phyloP scores from a whole-genome alignment of 2,888 invertebrate species.

The Nasonia oneida region DNA sequence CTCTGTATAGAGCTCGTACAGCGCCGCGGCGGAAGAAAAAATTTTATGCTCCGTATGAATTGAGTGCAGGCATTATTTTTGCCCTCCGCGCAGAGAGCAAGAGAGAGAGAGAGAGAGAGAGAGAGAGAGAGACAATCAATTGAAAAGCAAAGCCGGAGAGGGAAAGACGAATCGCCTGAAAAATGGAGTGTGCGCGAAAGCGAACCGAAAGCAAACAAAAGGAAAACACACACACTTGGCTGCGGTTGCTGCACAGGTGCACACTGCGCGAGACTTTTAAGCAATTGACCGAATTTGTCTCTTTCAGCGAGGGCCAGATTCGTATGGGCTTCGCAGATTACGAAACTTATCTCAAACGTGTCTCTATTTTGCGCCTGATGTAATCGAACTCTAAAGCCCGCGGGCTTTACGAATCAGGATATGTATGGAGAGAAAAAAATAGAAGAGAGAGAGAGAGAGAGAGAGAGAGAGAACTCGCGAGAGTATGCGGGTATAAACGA shows the following conservation, averaged over 20 bases:
- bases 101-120: no score
- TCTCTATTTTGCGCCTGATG: background rate
- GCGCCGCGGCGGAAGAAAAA: background rate
- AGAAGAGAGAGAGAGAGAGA: no score
- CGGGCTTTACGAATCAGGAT: no score
- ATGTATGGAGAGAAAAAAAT: background rate
- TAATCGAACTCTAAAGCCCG: no score
- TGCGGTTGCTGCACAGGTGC: background rate
- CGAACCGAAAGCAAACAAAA: background rate
- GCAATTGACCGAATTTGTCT: constrained; percentile 37
- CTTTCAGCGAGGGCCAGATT: background rate
- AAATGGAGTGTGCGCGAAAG: constrained; percentile 1
- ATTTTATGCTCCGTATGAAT: constrained; percentile 3
- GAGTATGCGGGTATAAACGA: background rate
- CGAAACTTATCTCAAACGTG: background rate
- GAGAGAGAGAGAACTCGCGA: no score
- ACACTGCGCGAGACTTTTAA: constrained; percentile 20
- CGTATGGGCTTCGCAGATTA: background rate
- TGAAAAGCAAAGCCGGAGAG: constrained; percentile 8
- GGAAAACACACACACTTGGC: background rate
- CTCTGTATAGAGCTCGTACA: background rate
- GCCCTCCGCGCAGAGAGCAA: background rate
- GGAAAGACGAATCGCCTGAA: constrained; percentile 4
- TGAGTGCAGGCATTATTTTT: background rate
- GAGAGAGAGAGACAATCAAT: background rate